Conservation (phyloP, 2,113 vertebrate species). For the Phyllostomus discolor region DNA sequence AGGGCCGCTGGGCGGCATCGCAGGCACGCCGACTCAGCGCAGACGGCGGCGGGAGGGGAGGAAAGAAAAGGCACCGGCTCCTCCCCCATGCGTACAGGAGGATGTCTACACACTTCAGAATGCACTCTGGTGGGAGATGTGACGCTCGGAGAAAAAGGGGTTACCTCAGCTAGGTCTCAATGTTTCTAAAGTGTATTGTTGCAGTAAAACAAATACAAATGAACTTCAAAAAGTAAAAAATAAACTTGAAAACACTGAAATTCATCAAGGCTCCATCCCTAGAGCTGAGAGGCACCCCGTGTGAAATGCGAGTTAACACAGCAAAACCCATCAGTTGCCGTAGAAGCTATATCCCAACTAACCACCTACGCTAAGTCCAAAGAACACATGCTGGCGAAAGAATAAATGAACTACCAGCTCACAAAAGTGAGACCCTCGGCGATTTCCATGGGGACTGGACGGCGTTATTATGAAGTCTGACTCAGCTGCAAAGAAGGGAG, state of each 20-base stretch:
- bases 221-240: not conserved
- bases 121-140: not conserved
- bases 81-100: not conserved
- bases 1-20: not conserved
- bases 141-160: not conserved
- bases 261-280: not conserved
- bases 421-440: not conserved
- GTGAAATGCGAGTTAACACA: not conserved
- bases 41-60: not conserved
- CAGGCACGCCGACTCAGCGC: not conserved
- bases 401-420: not conserved
- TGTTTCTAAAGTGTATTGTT: not conserved
- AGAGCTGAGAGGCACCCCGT: not conserved
- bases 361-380: not conserved
- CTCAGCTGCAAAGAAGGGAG: not conserved
- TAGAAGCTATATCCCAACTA: not conserved
- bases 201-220: not conserved
- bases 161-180: not conserved
- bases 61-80: not conserved
- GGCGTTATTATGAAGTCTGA: constrained; percentile 37
- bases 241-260: not conserved
- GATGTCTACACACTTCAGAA: not conserved
- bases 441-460: not conserved
- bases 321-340: not conserved
- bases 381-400: not conserved